Percentiles rank a stretch among this genome's conserved stretches.
These are phyloP conservation scores for Cochlearius cochlearius DNA, from an alignment of 2,113 vertebrate species.

Conservation along the genomic window DNA sequence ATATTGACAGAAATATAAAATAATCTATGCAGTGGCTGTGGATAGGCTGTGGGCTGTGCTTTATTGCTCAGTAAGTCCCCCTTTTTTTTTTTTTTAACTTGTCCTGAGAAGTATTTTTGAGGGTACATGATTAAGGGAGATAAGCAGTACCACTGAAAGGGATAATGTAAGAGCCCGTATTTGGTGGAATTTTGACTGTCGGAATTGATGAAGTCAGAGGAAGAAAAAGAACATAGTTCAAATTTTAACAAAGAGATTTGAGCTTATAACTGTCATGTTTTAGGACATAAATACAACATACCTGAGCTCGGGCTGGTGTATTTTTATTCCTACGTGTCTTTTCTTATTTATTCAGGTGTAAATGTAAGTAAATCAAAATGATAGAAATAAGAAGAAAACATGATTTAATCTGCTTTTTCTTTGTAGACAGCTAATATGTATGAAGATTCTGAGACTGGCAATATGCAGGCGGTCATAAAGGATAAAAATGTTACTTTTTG, in stretches of 20 bases:
- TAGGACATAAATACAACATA: neutral
- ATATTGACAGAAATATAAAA: neutral
- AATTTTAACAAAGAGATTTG: neutral
- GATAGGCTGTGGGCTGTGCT: neutral
- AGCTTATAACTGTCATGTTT: neutral
- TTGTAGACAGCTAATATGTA: slow-evolving; percentile 75
- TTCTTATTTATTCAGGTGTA: neutral
- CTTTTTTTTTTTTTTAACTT: neutral
- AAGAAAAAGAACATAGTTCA: neutral
- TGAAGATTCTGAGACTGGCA: slow-evolving; percentile 84
- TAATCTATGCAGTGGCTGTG: neutral
- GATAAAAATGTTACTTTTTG: slow-evolving; percentile 81
- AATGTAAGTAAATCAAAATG: neutral
- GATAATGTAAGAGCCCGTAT: neutral
- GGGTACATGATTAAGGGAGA: neutral
- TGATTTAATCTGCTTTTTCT: neutral
- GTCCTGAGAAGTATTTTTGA: neutral
- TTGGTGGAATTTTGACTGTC: neutral
- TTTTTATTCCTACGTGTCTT: neutral
- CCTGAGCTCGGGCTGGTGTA: neutral
- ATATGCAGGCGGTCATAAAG: slow-evolving; percentile 84
- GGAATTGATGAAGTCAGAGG: neutral
- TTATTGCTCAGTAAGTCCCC: neutral
- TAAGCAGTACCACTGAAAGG: neutral
- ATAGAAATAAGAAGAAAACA: neutral